Percentiles rank a stretch among this genome's conserved stretches.
Conservation (phyloP, 1,140 invertebrate genomes). For the Stegodyphus dumicola region DNA sequence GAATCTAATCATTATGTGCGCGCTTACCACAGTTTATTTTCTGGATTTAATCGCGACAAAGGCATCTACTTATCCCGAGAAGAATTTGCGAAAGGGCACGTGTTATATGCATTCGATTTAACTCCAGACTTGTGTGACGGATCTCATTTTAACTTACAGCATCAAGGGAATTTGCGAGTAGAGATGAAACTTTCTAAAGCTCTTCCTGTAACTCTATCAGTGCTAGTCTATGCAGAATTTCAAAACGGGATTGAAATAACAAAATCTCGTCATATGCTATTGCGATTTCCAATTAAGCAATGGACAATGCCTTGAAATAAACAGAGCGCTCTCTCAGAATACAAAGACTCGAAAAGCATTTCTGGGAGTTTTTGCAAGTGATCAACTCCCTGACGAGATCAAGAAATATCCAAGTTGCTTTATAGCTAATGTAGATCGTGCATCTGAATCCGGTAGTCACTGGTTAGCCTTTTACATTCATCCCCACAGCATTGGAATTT, state of each 20-base stretch:
- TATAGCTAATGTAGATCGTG: not conserved
- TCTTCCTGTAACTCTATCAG: not conserved
- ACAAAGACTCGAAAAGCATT: not conserved
- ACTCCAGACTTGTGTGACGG: conserved; percentile 3
- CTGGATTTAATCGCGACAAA: not conserved
- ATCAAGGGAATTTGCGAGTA: conserved; percentile 4
- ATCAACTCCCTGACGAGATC: not conserved
- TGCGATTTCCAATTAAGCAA: not conserved
- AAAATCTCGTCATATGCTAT: not conserved
- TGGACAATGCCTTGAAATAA: not conserved
- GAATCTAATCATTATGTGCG: conserved; percentile 4
- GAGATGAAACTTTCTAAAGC: not conserved
- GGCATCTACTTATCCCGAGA: conserved; percentile 1
- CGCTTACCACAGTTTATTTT: conserved; percentile 3
- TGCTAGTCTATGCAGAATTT: conserved; percentile 7
- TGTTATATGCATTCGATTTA: conserved; percentile 12
- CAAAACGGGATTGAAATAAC: conserved; percentile 3
- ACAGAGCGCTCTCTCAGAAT: not conserved
- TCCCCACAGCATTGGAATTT: not conserved
- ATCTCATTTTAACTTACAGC: not conserved
- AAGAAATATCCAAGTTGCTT: not conserved
- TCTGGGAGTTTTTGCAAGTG: not conserved
- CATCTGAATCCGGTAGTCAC: not conserved
- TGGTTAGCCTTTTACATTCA: not conserved
- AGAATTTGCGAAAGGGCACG: not conserved